Conservation (phyloP, 2,113 vertebrate genomes). For the Serinus canaria region DNA sequence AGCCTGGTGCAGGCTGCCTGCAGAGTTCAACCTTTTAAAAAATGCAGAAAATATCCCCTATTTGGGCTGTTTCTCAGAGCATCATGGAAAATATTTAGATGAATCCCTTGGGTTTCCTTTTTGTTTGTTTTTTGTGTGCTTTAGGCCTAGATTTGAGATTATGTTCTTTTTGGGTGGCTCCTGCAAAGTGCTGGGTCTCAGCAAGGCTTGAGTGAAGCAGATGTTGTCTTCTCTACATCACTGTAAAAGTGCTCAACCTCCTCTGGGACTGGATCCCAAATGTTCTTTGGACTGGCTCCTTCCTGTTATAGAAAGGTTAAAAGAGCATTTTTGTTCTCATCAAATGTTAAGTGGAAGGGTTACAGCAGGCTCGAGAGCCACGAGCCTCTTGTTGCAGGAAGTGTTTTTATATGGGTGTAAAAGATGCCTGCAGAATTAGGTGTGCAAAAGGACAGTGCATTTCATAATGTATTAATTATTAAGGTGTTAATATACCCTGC, state of each 20-base stretch:
- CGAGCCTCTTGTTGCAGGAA: background rate
- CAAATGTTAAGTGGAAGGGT: background rate
- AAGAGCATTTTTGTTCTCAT: background rate
- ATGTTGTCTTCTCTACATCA: background rate
- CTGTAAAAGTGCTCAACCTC: background rate
- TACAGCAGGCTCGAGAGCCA: background rate
- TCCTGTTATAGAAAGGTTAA: background rate
- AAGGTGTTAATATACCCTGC: background rate
- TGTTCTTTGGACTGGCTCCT: background rate
- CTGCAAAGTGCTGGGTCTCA: background rate
- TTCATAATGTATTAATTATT: background rate
- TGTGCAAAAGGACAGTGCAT: background rate
- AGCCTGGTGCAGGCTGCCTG: background rate
- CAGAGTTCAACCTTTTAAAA: background rate
- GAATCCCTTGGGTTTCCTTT: background rate
- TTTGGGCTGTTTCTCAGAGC: background rate
- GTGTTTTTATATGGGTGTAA: background rate
- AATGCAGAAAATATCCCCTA: background rate
- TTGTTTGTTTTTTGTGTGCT: background rate
- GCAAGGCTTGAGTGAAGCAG: background rate
- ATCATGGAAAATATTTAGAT: background rate
- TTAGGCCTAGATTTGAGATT: background rate
- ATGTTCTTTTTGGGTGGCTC: background rate
- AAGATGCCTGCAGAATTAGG: background rate
- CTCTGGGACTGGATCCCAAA: background rate